phyloP scores from a whole-genome alignment of 1,140 invertebrate genomes.

The Drosophila ercepeae region DNA sequence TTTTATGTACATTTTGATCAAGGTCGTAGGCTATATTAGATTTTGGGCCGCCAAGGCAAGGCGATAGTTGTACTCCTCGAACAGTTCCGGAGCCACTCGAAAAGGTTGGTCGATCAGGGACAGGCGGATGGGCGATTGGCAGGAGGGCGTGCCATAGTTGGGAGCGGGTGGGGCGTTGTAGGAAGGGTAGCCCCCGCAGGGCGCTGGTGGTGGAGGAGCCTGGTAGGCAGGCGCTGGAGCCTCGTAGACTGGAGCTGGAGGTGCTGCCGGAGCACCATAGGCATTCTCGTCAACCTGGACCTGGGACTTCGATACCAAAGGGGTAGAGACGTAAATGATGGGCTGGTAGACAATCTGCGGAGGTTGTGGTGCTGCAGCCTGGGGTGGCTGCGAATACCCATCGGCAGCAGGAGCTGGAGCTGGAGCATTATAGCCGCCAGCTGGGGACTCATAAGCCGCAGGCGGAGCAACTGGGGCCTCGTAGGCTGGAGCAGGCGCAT shows the following conservation, averaged over 20 bases:
- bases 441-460: constrained; percentile 17
- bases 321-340: constrained; percentile 59
- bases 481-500: constrained; percentile 5
- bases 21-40: constrained; percentile 31
- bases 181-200: constrained; percentile 10
- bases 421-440: too few relatives aligned
- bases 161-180: constrained; percentile 8
- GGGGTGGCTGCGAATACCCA: constrained; percentile 3
- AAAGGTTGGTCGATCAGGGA: constrained; percentile 68
- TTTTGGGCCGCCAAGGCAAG: constrained; percentile 41
- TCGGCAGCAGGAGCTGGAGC: constrained; percentile 7
- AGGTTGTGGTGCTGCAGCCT: constrained; percentile 9
- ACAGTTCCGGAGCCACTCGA: constrained; percentile 72
- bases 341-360: constrained; percentile 72
- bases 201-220: constrained; percentile 20
- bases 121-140: constrained; percentile 52
- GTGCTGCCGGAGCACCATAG: constrained; percentile 12
- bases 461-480: constrained; percentile 1
- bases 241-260: constrained; percentile 18
- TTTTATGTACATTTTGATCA: constrained; percentile 64
- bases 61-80: constrained; percentile 68
- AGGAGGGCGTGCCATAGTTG: constrained; percentile 33
- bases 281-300: constrained; percentile 1
- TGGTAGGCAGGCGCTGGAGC: constrained; percentile 14
- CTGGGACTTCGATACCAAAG: constrained; percentile 20